A percentile compares a stretch with the other conserved stretches of the same genome.
These are phyloP conservation scores for Scotopteryx bipunctaria DNA, from an alignment of 2,888 invertebrate genomes.

Conservation along the genomic window DNA sequence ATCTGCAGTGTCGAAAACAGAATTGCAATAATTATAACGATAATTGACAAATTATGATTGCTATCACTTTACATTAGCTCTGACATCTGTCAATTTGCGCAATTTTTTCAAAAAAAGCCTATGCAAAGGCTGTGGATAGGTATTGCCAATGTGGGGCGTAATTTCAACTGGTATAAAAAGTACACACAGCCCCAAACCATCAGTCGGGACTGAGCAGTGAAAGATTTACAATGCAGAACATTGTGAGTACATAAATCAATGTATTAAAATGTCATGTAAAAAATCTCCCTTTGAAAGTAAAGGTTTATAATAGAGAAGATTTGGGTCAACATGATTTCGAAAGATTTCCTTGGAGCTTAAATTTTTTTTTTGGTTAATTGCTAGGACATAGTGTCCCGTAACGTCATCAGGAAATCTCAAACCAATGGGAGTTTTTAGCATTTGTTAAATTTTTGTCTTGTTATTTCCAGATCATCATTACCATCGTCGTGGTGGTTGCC, in stretches of 20 bases:
- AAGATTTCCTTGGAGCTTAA: no score
- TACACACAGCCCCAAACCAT: slow-evolving; percentile 46
- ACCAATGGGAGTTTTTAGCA: neutral
- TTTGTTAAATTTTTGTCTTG: neutral
- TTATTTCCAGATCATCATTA: slow-evolving; percentile 42
- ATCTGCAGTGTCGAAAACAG: no score
- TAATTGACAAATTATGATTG: slow-evolving; percentile 20
- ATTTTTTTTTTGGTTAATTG: no score
- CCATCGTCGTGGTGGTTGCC: slow-evolving; percentile 52
- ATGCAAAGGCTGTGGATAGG: slow-evolving; percentile 12
- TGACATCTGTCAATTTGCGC: slow-evolving; percentile 25
- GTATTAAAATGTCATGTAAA: neutral
- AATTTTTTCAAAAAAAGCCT: slow-evolving; percentile 10
- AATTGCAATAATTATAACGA: slow-evolving; percentile 1
- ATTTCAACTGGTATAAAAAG: slow-evolving; percentile 53
- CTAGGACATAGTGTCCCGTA: no score
- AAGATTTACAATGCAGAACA: slow-evolving; percentile 56
- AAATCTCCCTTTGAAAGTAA: no score
- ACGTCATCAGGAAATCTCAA: no score
- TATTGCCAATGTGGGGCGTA: slow-evolving; percentile 27
- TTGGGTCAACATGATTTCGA: neutral
- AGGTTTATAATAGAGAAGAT: neutral
- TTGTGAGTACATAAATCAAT: slow-evolving; percentile 51
- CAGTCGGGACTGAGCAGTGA: slow-evolving; percentile 55
- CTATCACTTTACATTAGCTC: slow-evolving; percentile 18